A percentile compares a stretch with the other conserved stretches of the same genome.
These are phyloP conservation scores for Bicyclus anynana DNA, from an alignment of 1,140 invertebrate species.

Conservation along the genomic window DNA sequence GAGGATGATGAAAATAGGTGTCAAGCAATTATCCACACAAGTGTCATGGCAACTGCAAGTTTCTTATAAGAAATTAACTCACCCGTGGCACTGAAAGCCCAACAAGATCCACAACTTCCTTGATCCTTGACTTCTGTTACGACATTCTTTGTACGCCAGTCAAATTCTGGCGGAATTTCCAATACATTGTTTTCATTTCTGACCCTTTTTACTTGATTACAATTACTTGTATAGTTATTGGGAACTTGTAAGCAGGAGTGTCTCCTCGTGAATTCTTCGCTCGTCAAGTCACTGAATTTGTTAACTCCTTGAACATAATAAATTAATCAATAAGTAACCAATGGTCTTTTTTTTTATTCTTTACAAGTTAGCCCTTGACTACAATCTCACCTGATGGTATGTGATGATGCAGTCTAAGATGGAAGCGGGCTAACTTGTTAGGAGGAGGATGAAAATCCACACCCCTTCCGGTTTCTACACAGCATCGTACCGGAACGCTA, in stretches of 20 bases:
- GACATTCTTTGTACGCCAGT: conserved; percentile 21
- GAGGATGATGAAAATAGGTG: too few relatives aligned
- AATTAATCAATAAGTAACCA: too few relatives aligned
- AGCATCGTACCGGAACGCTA: too few relatives aligned
- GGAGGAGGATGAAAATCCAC: too few relatives aligned
- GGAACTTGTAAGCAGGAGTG: conserved; percentile 3
- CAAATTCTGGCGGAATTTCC: conserved; percentile 4
- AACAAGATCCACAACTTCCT: conserved; percentile 22
- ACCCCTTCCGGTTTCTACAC: too few relatives aligned
- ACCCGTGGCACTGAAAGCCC: conserved; percentile 29
- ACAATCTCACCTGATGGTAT: too few relatives aligned
- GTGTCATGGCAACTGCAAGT: too few relatives aligned
- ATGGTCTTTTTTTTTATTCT: too few relatives aligned
- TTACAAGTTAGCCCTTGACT: too few relatives aligned
- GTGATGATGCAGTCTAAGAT: too few relatives aligned
- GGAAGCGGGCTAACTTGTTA: too few relatives aligned
- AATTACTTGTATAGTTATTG: neutral
- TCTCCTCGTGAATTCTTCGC: conserved; percentile 5
- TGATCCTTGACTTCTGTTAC: conserved; percentile 21
- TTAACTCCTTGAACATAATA: conserved; percentile 15
- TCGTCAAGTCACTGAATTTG: conserved; percentile 17
- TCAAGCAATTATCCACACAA: too few relatives aligned
- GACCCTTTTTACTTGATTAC: neutral
- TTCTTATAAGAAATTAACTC: neutral
- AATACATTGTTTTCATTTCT: neutral